These are phyloP conservation scores for Xiphorhynchus erythropygius DNA, from an alignment of 2,797 vertebrate genomes.

Conservation along the genomic window DNA sequence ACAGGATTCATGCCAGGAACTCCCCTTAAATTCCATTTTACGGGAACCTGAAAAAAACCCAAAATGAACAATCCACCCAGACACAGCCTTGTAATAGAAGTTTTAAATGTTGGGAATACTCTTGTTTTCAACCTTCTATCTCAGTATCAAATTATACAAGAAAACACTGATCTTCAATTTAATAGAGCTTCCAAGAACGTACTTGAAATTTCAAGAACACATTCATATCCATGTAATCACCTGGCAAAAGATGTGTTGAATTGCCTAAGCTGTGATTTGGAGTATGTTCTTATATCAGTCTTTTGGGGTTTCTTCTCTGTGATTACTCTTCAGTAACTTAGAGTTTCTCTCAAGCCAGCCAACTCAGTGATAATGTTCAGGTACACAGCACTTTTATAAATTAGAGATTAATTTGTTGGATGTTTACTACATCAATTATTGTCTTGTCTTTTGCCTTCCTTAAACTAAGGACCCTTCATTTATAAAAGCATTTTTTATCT, in stretches of 20 bases:
- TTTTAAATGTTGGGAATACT: neutral
- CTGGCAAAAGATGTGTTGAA: neutral
- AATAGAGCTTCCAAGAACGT: neutral
- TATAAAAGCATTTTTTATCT: neutral
- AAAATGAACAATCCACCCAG: neutral
- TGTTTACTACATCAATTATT: neutral
- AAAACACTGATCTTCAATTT: neutral
- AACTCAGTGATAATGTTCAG: neutral
- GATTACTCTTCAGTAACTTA: neutral
- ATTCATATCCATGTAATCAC: neutral
- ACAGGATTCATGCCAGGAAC: constrained; percentile 97
- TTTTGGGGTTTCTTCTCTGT: neutral
- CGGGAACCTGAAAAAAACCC: constrained; percentile 85
- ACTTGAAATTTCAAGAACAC: neutral
- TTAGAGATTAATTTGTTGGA: neutral
- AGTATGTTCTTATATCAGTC: neutral
- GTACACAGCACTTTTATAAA: neutral
- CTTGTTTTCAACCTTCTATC: neutral
- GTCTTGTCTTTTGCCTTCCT: neutral
- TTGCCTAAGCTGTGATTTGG: neutral
- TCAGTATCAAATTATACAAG: neutral
- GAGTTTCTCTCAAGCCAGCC: neutral
- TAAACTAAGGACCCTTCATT: neutral
- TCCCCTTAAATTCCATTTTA: constrained; percentile 97
- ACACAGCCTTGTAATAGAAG: neutral